phyloP scores from a whole-genome alignment of 1,140 invertebrate genomes.

The Bursaphelenchus mucronatus region DNA sequence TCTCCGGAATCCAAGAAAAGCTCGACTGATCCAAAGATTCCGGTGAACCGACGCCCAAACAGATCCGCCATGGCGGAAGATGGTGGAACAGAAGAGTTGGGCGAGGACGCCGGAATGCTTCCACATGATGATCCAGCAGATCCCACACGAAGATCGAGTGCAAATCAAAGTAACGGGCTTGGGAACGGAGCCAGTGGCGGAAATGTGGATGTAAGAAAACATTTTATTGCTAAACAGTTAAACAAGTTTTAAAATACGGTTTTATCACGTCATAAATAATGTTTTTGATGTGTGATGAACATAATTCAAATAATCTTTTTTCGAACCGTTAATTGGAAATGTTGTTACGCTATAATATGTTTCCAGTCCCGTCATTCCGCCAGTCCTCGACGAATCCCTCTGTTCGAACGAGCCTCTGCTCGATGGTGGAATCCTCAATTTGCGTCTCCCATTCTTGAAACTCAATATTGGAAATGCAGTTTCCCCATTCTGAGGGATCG shows the following conservation, averaged over 20 bases:
- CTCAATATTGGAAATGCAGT: conserved; percentile 79
- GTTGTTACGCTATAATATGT: no score
- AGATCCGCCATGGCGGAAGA: no score
- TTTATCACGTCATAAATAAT: background rate
- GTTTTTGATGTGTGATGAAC: background rate
- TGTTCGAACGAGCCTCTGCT: conserved; percentile 56
- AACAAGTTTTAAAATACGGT: conserved; percentile 6
- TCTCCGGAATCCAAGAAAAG: no score
- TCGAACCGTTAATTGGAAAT: no score
- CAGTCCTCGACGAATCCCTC: conserved; percentile 52
- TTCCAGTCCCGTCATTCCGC: conserved; percentile 43
- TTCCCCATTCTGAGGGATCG: conserved; percentile 80
- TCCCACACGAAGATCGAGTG: conserved; percentile 23
- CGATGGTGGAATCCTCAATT: conserved; percentile 83
- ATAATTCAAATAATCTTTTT: conserved; percentile 10
- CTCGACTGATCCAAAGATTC: no score
- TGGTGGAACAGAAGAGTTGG: conserved; percentile 23
- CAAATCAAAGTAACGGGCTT: background rate
- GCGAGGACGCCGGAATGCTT: conserved; percentile 36
- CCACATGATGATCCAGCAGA: conserved; percentile 23
- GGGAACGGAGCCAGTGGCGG: conserved; percentile 4
- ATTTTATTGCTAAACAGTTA: background rate
- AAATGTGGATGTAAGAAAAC: conserved; percentile 14
- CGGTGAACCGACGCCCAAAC: no score
- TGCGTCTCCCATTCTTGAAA: conserved; percentile 84